A percentile compares a stretch with the other conserved stretches of the same genome.
Evolutionary conservation across 2,888 invertebrate genomes (phyloP).

Genomic region (Pachliopta kotzebuea): DNA sequence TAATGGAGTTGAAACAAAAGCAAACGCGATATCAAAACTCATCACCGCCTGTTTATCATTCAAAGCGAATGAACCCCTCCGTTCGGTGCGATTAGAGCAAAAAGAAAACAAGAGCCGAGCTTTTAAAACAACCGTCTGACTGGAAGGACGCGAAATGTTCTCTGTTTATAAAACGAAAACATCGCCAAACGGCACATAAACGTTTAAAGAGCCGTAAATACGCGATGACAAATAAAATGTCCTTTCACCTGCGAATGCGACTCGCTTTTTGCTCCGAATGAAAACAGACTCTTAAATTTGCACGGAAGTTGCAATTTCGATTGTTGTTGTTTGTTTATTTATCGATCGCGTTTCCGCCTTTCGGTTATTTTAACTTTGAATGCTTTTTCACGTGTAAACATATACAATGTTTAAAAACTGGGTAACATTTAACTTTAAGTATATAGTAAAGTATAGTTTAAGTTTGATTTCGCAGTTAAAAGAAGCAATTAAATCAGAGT

Average conservation of each 20-base stretch:
- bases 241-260: slow-evolving; percentile 56
- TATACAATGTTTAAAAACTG: not conserved
- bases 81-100: not conserved
- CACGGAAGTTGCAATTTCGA: slow-evolving; percentile 25
- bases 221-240: slow-evolving; percentile 62
- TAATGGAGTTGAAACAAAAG: slow-evolving; percentile 14
- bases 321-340: slow-evolving; percentile 20
- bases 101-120: slow-evolving; percentile 34
- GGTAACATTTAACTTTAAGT: not conserved
- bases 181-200: slow-evolving; percentile 66
- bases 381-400: slow-evolving; percentile 3
- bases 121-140: slow-evolving; percentile 52
- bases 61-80: not conserved
- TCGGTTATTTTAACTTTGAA: slow-evolving; percentile 8
- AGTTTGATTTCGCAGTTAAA: not conserved
- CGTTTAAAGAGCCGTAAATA: slow-evolving; percentile 66
- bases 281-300: slow-evolving; percentile 33
- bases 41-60: not conserved
- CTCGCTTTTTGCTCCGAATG: slow-evolving; percentile 40
- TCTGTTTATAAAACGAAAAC: slow-evolving; percentile 47
- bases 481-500: not conserved
- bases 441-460: not conserved
- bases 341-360: slow-evolving; percentile 1
- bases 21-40: slow-evolving; percentile 17
- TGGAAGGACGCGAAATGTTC: slow-evolving; percentile 49